Conservation (phyloP, 2,113 vertebrate species). For the Peromyscus californicus region DNA sequence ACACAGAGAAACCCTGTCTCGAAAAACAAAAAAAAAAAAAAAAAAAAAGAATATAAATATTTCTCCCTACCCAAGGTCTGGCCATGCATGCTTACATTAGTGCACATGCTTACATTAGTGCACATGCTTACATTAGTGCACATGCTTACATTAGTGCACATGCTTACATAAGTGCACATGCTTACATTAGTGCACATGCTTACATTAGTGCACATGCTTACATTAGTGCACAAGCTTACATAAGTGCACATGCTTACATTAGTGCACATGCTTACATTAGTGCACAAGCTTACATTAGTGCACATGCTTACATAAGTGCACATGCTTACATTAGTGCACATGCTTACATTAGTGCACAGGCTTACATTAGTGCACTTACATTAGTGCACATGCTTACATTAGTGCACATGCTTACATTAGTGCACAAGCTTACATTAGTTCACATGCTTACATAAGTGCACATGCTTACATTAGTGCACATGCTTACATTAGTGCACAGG, state of each 20-base stretch:
- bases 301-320: no score
- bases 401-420: not conserved
- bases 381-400: no score
- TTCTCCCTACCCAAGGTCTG: not conserved
- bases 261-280: not conserved
- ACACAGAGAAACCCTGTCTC: no score
- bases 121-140: not conserved
- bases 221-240: no score
- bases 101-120: no score
- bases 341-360: no score
- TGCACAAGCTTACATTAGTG: not conserved
- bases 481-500: no score
- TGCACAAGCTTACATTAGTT: not conserved
- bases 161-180: no score
- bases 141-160: not conserved
- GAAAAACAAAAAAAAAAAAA: no score
- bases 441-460: no score
- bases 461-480: not conserved
- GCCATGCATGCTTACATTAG: not conserved
- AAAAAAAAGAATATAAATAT: not conserved
- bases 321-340: not conserved
- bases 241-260: no score
- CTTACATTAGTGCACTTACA: not conserved
- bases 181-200: not conserved
- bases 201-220: no score